Conservation (phyloP, 2,888 invertebrate genomes). For the Artemia sinica region DNA sequence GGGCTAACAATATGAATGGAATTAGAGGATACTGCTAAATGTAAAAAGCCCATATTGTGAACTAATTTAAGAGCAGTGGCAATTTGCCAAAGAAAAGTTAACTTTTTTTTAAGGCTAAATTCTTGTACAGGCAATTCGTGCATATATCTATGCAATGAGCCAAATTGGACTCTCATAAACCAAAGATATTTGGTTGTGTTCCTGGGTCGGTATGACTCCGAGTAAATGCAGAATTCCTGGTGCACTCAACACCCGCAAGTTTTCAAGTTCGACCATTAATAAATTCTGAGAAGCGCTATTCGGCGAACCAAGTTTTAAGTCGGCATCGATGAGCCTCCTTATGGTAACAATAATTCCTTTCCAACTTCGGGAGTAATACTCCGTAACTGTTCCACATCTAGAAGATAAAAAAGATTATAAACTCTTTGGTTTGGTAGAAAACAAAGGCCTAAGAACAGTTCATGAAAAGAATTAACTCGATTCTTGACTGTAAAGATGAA, state of each 20-base stretch:
- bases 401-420: neutral
- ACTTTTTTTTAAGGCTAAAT: too few species aligned
- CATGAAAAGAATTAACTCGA: too few species aligned
- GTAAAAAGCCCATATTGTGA: neutral
- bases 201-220: neutral
- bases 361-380: neutral
- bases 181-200: neutral
- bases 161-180: neutral
- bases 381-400: neutral
- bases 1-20: neutral
- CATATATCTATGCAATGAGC: neutral
- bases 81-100: neutral
- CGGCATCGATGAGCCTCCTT: neutral
- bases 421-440: too few species aligned
- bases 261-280: neutral
- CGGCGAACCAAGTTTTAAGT: slow-evolving; percentile 4
- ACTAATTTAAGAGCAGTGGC: neutral
- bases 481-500: too few species aligned
- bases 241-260: neutral
- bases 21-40: neutral
- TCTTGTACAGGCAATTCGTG: neutral
- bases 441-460: too few species aligned
- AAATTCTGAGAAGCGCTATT: neutral
- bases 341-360: neutral
- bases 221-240: neutral